Percentiles rank a stretch among this genome's conserved stretches.
Conservation (phyloP, 2,888 invertebrate species). For the Candidula unifasciata region DNA sequence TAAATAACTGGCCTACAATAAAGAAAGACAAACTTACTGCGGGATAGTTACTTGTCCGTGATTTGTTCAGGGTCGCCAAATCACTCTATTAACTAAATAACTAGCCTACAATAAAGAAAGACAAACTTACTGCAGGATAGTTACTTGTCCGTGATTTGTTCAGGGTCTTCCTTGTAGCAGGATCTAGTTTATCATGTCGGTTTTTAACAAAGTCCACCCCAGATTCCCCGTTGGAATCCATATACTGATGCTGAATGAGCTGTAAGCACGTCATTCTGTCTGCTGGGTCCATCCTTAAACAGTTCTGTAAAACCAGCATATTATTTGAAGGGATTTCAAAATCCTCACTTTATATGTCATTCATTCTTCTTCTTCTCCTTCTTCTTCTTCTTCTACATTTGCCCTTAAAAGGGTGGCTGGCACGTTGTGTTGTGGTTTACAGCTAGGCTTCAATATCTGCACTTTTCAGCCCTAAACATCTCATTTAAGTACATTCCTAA, state of each 20-base stretch:
- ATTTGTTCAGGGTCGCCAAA: slow-evolving; percentile 49
- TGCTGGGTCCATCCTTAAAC: slow-evolving; percentile 95
- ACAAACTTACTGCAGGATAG: slow-evolving; percentile 57
- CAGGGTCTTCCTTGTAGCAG: slow-evolving; percentile 52
- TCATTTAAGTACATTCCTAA: too few species aligned
- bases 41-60: slow-evolving; percentile 59
- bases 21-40: slow-evolving; percentile 51
- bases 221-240: slow-evolving; percentile 81
- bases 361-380: background rate
- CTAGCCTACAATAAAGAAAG: background rate
- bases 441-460: too few species aligned
- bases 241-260: slow-evolving; percentile 92
- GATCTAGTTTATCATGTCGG: slow-evolving; percentile 41
- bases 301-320: slow-evolving; percentile 84
- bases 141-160: slow-evolving; percentile 58
- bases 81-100: background rate
- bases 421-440: too few species aligned
- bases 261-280: slow-evolving; percentile 95
- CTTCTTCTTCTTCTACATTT: background rate
- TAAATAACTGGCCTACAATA: too few species aligned
- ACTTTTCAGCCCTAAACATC: too few species aligned
- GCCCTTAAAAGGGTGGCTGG: too few species aligned
- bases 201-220: slow-evolving; percentile 52
- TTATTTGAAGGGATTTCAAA: background rate
- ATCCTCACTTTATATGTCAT: background rate